These are phyloP conservation scores for Hyla sarda DNA, from an alignment of 2,113 vertebrate species.

Conservation along the genomic window DNA sequence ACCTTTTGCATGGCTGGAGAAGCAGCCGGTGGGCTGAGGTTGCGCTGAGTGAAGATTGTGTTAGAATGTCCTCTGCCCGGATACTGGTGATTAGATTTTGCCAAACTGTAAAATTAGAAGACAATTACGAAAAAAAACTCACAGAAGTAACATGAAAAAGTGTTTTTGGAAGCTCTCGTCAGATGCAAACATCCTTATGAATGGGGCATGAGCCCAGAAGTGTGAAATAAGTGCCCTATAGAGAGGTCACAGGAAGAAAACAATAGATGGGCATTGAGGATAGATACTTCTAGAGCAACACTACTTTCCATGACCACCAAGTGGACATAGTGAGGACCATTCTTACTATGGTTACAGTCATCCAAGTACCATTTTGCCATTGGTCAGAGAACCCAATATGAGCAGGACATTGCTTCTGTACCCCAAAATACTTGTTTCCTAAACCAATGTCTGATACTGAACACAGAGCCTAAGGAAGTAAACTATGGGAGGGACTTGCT, in stretches of 20 bases:
- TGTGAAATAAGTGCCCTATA: background rate
- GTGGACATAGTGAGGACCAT: background rate
- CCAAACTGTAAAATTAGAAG: slow-evolving; percentile 20
- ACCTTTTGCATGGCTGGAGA: slow-evolving; percentile 14
- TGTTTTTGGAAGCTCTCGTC: background rate
- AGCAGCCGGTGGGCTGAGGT: background rate
- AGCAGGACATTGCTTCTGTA: background rate
- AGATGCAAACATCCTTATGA: background rate
- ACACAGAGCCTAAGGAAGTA: background rate
- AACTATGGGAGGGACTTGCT: background rate
- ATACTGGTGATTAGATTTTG: background rate
- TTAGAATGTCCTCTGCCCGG: background rate
- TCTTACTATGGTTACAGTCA: background rate
- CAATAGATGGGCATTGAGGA: background rate
- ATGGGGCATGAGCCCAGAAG: background rate
- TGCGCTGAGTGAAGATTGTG: background rate
- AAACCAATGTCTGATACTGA: no score
- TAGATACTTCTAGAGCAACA: no score
- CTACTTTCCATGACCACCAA: background rate
- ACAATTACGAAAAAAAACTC: background rate
- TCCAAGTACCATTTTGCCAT: background rate
- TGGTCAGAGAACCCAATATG: background rate
- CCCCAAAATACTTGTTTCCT: background rate
- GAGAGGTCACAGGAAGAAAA: background rate
- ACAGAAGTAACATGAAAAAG: background rate